phyloP scores from a whole-genome alignment of 2,113 vertebrate genomes.

The Acrocephalus arundinaceus region DNA sequence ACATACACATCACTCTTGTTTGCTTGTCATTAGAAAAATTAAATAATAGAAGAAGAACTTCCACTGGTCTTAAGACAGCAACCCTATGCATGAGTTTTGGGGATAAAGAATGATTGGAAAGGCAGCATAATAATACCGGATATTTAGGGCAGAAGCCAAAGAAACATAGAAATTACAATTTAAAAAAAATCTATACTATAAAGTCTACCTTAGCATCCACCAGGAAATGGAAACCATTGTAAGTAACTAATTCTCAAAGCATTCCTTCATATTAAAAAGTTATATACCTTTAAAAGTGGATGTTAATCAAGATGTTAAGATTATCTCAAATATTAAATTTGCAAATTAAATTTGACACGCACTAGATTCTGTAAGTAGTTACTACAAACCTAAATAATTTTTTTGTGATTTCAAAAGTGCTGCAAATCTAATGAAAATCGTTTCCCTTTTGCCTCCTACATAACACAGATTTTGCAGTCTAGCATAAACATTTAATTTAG shows the following conservation, averaged over 20 bases:
- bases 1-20: conserved; percentile 51
- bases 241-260: not conserved
- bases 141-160: not conserved
- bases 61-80: not conserved
- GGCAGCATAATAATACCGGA: not conserved
- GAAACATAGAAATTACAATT: not conserved
- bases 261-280: not conserved
- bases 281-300: not conserved
- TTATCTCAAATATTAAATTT: not conserved
- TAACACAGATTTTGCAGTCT: not conserved
- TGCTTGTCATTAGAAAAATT: conserved; percentile 52
- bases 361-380: not conserved
- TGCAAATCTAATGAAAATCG: not conserved
- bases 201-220: not conserved
- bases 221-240: not conserved
- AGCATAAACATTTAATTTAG: not conserved
- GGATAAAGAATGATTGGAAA: not conserved
- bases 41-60: conserved; percentile 47
- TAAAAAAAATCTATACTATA: not conserved
- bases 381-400: not conserved
- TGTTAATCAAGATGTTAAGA: not conserved
- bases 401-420: not conserved
- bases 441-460: not conserved
- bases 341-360: not conserved
- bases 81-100: not conserved